phyloP scores from a whole-genome alignment of 2,113 vertebrate genomes.

The Lates calcarifer region DNA sequence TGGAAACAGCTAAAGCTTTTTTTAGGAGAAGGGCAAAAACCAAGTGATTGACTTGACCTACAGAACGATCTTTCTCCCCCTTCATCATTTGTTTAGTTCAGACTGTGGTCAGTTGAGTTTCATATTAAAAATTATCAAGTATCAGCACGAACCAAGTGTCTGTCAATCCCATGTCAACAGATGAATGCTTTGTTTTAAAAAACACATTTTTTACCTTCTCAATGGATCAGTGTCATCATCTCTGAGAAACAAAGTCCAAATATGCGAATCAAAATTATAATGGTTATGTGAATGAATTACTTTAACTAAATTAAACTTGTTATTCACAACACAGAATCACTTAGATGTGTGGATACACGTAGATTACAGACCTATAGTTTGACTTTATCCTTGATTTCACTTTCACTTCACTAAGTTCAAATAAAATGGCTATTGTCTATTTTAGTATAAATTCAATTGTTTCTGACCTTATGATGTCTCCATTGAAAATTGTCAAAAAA shows the following conservation, averaged over 20 bases:
- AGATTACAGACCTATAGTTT: not conserved
- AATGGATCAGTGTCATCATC: no score
- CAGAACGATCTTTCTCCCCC: not conserved
- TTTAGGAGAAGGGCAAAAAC: no score
- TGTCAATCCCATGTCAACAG: no score
- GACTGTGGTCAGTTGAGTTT: no score
- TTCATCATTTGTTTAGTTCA: not conserved
- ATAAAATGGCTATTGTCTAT: not conserved
- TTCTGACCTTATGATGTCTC: not conserved
- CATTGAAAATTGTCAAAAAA: not conserved
- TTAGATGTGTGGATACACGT: not conserved
- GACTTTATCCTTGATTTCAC: not conserved
- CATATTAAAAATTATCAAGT: no score
- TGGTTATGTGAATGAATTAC: no score
- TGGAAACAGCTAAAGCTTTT: no score
- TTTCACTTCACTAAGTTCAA: not conserved
- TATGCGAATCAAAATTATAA: no score
- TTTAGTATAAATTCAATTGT: not conserved
- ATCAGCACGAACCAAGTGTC: no score
- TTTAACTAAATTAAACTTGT: no score
- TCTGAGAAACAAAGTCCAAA: not conserved
- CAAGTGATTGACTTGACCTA: not conserved
- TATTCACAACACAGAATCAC: not conserved
- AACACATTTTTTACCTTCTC: no score
- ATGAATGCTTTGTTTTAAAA: no score